Conservation (phyloP, 2,113 vertebrate genomes). For the Tenebrosternarchus preto region DNA sequence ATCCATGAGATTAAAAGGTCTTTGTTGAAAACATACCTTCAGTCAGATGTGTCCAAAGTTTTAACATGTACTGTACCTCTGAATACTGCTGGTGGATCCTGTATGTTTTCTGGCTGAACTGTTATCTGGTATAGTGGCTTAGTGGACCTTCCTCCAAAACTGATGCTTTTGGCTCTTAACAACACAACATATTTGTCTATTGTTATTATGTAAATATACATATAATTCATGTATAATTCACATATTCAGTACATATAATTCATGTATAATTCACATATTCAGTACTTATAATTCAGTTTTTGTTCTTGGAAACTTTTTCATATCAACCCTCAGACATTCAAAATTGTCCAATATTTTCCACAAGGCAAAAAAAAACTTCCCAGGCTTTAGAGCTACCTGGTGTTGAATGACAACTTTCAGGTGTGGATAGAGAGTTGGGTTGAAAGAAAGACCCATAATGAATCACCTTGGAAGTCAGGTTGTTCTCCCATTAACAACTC, state of each 20-base stretch:
- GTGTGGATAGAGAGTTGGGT: neutral
- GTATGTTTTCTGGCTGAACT: neutral
- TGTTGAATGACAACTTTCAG: conserved; percentile 27
- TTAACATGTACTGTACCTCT: neutral
- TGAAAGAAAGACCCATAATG: conserved; percentile 17
- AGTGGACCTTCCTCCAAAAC: neutral
- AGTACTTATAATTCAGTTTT: neutral
- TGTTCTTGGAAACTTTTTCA: neutral
- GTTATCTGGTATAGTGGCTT: neutral
- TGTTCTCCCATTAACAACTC: conserved; percentile 27
- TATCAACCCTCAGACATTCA: too few species aligned
- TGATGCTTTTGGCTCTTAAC: neutral
- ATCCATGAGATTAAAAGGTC: too few species aligned
- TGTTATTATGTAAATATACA: neutral
- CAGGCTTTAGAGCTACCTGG: neutral
- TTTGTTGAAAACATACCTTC: too few species aligned
- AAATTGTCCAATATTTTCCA: neutral
- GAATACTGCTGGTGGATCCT: neutral
- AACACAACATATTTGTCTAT: neutral
- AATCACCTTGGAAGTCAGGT: neutral
- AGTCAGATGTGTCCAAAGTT: too few species aligned
- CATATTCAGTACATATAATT: too few species aligned
- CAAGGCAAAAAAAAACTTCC: neutral
- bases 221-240: too few species aligned
- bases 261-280: too few species aligned